phyloP scores from a whole-genome alignment of 2,113 vertebrate species.

The Tiliqua scincoides region DNA sequence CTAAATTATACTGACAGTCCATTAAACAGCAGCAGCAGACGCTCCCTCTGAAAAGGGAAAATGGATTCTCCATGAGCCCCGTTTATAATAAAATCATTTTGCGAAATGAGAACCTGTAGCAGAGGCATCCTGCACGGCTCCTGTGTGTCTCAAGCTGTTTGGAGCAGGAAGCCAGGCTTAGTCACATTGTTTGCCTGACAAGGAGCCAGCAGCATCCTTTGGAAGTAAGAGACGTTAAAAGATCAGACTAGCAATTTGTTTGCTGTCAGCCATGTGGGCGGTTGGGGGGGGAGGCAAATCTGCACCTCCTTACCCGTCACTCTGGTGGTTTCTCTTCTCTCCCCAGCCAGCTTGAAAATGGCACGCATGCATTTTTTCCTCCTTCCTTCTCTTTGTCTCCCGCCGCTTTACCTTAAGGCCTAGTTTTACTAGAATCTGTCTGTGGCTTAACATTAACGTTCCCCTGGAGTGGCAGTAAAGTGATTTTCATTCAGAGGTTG shows the following conservation, averaged over 20 bases:
- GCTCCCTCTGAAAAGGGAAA: constrained; percentile 73
- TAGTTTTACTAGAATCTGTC: not conserved
- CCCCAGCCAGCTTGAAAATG: not conserved
- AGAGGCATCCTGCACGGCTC: constrained; percentile 51
- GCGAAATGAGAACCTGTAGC: constrained; percentile 63
- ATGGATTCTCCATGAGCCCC: constrained; percentile 76
- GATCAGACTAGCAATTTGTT: constrained; percentile 67
- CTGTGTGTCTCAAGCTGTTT: constrained; percentile 62
- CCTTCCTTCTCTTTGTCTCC: not conserved
- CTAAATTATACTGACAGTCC: constrained; percentile 83
- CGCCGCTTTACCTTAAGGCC: not conserved
- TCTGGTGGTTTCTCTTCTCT: not conserved
- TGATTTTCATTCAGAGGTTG: not conserved
- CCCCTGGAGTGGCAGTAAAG: not conserved
- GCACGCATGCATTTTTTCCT: not conserved
- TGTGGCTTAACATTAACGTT: not conserved
- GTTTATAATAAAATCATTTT: constrained; percentile 80
- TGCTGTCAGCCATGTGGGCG: constrained; percentile 54
- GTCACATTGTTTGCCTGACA: constrained; percentile 57
- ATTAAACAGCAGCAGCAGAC: constrained; percentile 79
- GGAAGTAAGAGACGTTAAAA: constrained; percentile 57
- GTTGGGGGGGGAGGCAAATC: not conserved
- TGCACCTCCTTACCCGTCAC: constrained; percentile 44
- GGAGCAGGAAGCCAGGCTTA: constrained; percentile 57
- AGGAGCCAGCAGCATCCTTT: constrained; percentile 61